Base-by-base conservation (phyloP, 37 sponge, comb jelly and placozoan genomes). In the Corticium candelabrum region DNA sequence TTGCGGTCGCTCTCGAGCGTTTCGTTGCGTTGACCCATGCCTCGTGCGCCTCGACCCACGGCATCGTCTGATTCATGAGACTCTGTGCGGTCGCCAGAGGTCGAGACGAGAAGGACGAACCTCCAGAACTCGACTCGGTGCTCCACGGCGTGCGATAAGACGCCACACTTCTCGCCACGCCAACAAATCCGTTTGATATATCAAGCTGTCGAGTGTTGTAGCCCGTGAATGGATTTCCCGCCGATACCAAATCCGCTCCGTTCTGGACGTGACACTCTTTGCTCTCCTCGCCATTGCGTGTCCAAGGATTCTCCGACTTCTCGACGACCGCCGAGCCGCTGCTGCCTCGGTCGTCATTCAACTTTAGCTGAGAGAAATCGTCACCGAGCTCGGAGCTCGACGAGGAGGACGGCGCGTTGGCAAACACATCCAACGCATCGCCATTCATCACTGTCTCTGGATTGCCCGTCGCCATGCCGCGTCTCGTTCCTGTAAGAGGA, bases 101-200 rank as follows among this genome's bases (percentile, higher is more conserved):
- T n/a, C n/a, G n/a, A n/a, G n/a, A n/a, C n/a, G n/a, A n/a, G n/a
- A n/a, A n/a, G n/a, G n/a, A n/a, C n/a, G n/a, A n/a, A n/a, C n/a
- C n/a, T n/a, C n/a, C n/a, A n/a, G n/a, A n/a, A 11, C 15, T 21
- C 15, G 15, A 11, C 15, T 50, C 15, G 21, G 11, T 50, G 62
- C 62, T 50, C 62, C 62, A 50, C 62, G 62, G 62, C 62, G 62
- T 21, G 11, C 62, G 62, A 50, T 50, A 50, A 11, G 62, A 50
- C 62, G 62, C 11, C 15, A 11, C 62, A 11, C 15, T 21, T 11
- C 21, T 50, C 62, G 62, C 62, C 62, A 21, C 11, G 11, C 62
- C 62, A n/a, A n/a, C n/a, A 21, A 50, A 50, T 21, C 15, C 15
- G 21, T 50, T 50, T 21, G 62, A 50, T 21, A 21, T 27, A 11